phyloP scores from a whole-genome alignment of 2,797 vertebrate genomes.

The Hydrolagus colliei region DNA sequence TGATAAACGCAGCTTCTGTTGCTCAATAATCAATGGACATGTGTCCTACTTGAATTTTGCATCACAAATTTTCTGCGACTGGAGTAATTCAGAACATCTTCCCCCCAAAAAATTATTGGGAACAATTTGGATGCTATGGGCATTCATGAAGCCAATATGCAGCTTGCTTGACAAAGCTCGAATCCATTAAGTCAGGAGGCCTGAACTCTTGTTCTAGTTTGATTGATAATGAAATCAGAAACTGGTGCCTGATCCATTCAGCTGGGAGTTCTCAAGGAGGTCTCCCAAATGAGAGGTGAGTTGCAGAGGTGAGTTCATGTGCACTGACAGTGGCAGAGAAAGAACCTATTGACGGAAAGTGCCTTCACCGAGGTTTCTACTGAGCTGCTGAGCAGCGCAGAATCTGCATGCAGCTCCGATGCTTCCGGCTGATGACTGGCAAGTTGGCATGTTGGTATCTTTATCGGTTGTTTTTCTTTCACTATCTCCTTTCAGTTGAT shows the following conservation, averaged over 20 bases:
- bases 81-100: too few species aligned
- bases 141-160: conserved; percentile 1
- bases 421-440: neutral
- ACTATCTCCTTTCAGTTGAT: neutral
- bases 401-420: neutral
- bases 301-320: neutral
- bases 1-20: neutral
- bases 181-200: neutral
- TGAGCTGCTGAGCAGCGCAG: neutral
- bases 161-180: neutral
- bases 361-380: neutral
- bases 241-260: neutral
- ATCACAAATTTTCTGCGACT: too few species aligned
- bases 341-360: neutral
- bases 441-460: neutral
- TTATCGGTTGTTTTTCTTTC: neutral
- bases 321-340: too few species aligned
- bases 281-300: neutral
- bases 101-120: too few species aligned
- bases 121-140: neutral
- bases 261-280: neutral
- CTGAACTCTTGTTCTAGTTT: neutral
- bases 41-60: too few species aligned
- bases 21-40: neutral
- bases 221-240: neutral